A percentile compares a stretch with the other conserved stretches of the same genome.
Evolutionary conservation across 2,888 invertebrate species (phyloP).

Genomic region (Oscheius sp.): DNA sequence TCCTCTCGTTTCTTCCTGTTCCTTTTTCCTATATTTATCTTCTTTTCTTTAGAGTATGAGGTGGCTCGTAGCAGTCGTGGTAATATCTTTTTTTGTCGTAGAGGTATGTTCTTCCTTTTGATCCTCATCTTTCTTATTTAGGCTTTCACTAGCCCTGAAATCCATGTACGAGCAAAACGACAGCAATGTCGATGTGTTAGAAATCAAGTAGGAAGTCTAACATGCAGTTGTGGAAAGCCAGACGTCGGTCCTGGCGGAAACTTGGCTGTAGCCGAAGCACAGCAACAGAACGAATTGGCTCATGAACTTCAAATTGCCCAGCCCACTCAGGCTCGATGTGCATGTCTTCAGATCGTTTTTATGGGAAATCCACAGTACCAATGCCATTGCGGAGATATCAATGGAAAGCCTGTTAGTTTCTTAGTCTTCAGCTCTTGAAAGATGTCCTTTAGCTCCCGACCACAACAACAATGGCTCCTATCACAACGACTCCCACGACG

Average conservation of each 20-base stretch:
- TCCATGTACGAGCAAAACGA: slow-evolving; percentile 51
- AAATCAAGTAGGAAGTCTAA: slow-evolving; percentile 51
- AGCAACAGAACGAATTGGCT: slow-evolving; percentile 44
- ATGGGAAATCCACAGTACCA: slow-evolving; percentile 55
- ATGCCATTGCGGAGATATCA: slow-evolving; percentile 55
- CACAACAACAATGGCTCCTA: slow-evolving; percentile 28
- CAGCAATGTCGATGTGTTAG: slow-evolving; percentile 58
- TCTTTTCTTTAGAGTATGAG: slow-evolving; percentile 7
- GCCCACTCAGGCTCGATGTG: slow-evolving; percentile 43
- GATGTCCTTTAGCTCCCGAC: slow-evolving; percentile 26
- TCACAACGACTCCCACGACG: slow-evolving; percentile 34
- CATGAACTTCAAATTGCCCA: slow-evolving; percentile 41
- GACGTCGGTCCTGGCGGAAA: slow-evolving; percentile 32
- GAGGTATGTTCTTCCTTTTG: background rate
- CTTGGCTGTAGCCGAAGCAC: slow-evolving; percentile 23
- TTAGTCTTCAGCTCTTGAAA: background rate
- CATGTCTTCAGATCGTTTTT: slow-evolving; percentile 59
- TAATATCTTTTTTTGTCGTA: background rate
- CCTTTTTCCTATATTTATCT: background rate
- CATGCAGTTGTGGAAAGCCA: slow-evolving; percentile 50
- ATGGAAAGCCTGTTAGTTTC: slow-evolving; percentile 42
- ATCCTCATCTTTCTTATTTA: slow-evolving; percentile 16
- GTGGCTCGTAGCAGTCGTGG: slow-evolving; percentile 8
- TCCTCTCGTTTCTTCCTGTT: background rate
- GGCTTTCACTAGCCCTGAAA: slow-evolving; percentile 35